Conservation (phyloP, 2,113 vertebrate genomes). For the Saccopteryx bilineata region DNA sequence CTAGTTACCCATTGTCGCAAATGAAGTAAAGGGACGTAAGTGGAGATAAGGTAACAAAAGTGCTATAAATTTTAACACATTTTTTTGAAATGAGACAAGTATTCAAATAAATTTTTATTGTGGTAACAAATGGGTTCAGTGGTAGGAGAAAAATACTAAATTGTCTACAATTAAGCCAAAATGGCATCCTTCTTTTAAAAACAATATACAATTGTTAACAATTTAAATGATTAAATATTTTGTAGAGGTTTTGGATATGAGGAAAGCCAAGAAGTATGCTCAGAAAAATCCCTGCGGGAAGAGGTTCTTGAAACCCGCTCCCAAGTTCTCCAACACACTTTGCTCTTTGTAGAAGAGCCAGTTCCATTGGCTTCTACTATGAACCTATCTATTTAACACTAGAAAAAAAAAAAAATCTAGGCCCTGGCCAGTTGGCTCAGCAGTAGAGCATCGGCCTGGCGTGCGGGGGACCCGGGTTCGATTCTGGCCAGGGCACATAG, state of each 20-base stretch:
- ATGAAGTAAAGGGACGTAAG: neutral
- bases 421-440: too few species aligned
- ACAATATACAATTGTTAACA: neutral
- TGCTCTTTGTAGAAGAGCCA: neutral
- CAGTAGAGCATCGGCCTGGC: too few species aligned
- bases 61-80: neutral
- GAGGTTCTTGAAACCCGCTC: neutral
- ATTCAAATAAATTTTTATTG: constrained; percentile 18
- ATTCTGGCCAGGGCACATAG: too few species aligned
- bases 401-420: neutral
- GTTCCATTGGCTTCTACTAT: neutral
- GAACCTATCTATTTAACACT: neutral
- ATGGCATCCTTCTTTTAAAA: neutral
- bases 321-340: neutral
- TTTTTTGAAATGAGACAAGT: neutral
- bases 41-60: neutral
- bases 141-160: neutral
- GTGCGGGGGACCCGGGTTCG: too few species aligned
- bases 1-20: neutral
- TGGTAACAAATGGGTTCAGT: neutral
- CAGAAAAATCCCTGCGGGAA: neutral
- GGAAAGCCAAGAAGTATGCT: neutral
- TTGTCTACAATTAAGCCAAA: neutral
- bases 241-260: neutral
- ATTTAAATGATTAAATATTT: neutral